A percentile compares a stretch with the other conserved stretches of the same genome.
phyloP scores from a whole-genome alignment of 2,113 vertebrate genomes.

The Lutjanus erythropterus region DNA sequence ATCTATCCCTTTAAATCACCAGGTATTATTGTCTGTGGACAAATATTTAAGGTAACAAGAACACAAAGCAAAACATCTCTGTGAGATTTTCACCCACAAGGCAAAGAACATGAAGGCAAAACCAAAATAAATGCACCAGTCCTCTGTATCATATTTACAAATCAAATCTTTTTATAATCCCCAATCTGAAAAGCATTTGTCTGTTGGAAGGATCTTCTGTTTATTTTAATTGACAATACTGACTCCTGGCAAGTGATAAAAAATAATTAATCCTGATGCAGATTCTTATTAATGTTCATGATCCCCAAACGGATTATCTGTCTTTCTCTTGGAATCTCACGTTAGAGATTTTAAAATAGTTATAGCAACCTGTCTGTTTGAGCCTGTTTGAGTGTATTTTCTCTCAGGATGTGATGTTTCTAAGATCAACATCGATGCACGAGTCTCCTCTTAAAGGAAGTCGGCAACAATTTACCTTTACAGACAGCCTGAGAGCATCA shows the following conservation, averaged over 20 bases:
- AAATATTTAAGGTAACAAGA: no score
- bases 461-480: conserved; percentile 37
- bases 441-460: conserved; percentile 14
- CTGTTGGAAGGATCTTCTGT: no score
- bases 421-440: conserved; percentile 11
- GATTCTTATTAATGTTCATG: not conserved
- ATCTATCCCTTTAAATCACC: no score
- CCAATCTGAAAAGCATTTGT: not conserved
- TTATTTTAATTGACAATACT: not conserved
- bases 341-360: not conserved
- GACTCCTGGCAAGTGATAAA: not conserved
- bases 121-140: not conserved
- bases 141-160: not conserved
- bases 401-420: not conserved
- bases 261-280: not conserved
- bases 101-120: not conserved
- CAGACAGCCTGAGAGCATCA: conserved; percentile 14
- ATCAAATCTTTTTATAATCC: not conserved
- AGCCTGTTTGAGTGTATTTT: not conserved
- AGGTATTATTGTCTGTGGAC: no score
- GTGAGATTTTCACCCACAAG: no score
- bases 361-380: not conserved
- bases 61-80: no score
- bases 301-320: not conserved
- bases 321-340: not conserved